Base-by-base conservation (phyloP, 2,113 vertebrate species). In the Antechinus stuartii region DNA sequence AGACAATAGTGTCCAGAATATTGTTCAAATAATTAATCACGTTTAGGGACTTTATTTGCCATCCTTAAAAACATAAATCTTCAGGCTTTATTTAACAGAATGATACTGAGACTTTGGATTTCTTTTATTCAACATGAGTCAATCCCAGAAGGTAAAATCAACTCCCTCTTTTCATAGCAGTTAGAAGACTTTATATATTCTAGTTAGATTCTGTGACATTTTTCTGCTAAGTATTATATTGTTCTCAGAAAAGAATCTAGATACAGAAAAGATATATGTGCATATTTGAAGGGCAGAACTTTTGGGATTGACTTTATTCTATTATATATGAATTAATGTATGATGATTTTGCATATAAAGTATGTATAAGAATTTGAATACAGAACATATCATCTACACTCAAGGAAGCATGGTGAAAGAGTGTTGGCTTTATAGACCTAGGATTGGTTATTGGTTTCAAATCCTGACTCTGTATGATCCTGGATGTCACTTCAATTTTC, bases 21-120 rank as follows among this genome's bases (percentile, higher is more conserved):
- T 49, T 94, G 16, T 94, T 30, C 11, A 90, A 92, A 1, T 53
- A 91, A 89, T 30, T 84, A 27, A 16, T 95, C 94, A 47, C n/a
- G 84, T 54, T 84, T 61, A 35, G 35, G 16, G 16, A 6, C 35
- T n/a, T 76, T n/a, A 76, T 76, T 76, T 76, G 3, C 35, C 68
- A n/a, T 76, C 5, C 35, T 27, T 14, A 22, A 91, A 52, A 61
- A 84, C n/a, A 57, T 22, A 47, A 46, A 42, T n/a, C 47, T 24
- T n/a, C 8, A 30, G 0, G 5, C 47, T 90, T 68, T 76, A 47
- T 4, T 52, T 3, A 0, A 89, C 47, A 49, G 9, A 26, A 93
- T 57, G 0, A 89, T 0, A 0, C 24, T 46, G 27, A 90, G 46
- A 42, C 47, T 54, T 91, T 50, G 56, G 49, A 52, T 19, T 42